Conservation (phyloP, 1,140 invertebrate genomes). For the Diorhabda carinulata region DNA sequence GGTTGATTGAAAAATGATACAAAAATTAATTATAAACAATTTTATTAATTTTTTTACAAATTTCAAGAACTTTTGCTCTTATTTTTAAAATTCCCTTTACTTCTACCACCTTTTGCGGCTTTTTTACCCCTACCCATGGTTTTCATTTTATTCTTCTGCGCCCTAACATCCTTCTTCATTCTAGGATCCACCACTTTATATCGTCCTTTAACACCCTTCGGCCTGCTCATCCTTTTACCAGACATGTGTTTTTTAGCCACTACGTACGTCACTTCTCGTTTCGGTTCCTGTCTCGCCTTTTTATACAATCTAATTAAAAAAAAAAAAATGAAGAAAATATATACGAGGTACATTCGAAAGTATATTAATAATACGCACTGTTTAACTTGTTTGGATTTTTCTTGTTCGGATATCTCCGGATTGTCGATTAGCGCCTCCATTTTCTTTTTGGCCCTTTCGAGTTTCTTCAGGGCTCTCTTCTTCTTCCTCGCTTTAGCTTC, state of each 20-base stretch:
- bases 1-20: too few relatives aligned
- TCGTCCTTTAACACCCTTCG: slow-evolving; percentile 83
- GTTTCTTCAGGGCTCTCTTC: slow-evolving; percentile 74
- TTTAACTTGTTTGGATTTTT: slow-evolving; percentile 89
- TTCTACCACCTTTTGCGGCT: slow-evolving; percentile 22
- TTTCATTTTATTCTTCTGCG: slow-evolving; percentile 62
- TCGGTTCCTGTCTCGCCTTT: slow-evolving; percentile 77
- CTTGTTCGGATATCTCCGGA: slow-evolving; percentile 80
- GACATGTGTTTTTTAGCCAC: slow-evolving; percentile 87
- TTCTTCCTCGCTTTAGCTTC: slow-evolving; percentile 98
- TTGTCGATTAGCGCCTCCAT: slow-evolving; percentile 89
- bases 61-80: too few relatives aligned
- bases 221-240: slow-evolving; percentile 71
- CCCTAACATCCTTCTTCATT: slow-evolving; percentile 90
- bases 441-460: slow-evolving; percentile 95
- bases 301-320: slow-evolving; percentile 75
- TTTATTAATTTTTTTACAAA: too few relatives aligned
- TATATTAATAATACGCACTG: slow-evolving; percentile 57
- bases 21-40: too few relatives aligned
- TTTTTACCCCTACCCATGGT: slow-evolving; percentile 46
- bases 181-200: slow-evolving; percentile 93
- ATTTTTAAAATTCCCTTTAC: background rate
- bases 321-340: slow-evolving; percentile 4
- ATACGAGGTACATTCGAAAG: background rate
- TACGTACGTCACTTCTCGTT: slow-evolving; percentile 90